Conservation (phyloP, 53 echinoderm and acorn worm genomes). For the Apostichopus leukothele region DNA sequence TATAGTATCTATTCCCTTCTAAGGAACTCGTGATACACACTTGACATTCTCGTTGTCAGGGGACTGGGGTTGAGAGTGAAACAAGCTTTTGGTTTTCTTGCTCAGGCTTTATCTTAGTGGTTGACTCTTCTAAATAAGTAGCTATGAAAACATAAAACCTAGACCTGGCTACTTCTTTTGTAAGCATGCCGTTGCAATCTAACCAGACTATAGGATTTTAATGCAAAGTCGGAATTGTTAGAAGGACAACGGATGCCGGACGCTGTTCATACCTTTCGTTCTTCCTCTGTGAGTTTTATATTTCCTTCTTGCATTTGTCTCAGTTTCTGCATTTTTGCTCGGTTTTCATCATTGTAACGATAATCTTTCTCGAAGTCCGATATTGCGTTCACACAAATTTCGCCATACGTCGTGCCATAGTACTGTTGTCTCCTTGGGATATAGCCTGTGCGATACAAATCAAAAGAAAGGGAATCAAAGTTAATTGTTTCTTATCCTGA, state of each 20-base stretch:
- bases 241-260: background rate
- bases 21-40: too few species aligned
- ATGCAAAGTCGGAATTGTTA: background rate
- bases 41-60: too few species aligned
- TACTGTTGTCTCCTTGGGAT: constrained; percentile 94
- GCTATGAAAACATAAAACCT: too few species aligned
- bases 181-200: too few species aligned
- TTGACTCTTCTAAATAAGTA: too few species aligned
- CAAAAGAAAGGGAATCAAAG: too few species aligned
- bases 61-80: too few species aligned
- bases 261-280: constrained; percentile 51
- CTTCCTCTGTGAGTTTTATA: constrained; percentile 54
- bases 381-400: constrained; percentile 77
- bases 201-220: background rate
- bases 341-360: constrained; percentile 60
- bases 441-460: constrained; percentile 59
- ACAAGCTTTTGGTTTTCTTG: too few species aligned
- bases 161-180: too few species aligned
- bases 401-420: constrained; percentile 86
- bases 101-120: too few species aligned
- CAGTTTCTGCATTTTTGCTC: constrained; percentile 55
- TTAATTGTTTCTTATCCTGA: too few species aligned
- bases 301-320: constrained; percentile 72
- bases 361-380: constrained; percentile 81
- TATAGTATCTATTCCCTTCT: too few species aligned